These are phyloP conservation scores for Morinoia aosen DNA, from an alignment of 2,888 invertebrate genomes.

Conservation along the genomic window DNA sequence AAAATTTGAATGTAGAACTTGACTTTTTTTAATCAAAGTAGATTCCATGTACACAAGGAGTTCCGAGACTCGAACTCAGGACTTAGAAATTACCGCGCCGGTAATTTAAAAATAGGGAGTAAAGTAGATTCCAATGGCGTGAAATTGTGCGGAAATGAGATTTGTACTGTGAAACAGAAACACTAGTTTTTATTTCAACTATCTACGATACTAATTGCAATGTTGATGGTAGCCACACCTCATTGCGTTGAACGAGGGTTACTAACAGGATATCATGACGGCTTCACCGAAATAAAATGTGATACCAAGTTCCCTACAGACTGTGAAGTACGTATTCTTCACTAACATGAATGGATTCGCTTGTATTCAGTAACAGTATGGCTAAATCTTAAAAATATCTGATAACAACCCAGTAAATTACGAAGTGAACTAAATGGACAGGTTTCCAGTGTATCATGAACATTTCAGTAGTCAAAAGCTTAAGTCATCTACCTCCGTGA, in stretches of 20 bases:
- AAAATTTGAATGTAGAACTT: neutral
- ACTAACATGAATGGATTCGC: neutral
- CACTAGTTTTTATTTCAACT: no score
- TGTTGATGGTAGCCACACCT: no score
- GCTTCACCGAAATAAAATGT: neutral
- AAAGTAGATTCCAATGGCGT: no score
- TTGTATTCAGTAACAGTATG: no score
- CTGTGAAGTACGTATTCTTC: neutral
- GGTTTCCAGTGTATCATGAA: neutral
- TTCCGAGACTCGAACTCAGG: no score
- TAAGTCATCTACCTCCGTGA: neutral
- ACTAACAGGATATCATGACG: neutral
- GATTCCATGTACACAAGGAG: neutral
- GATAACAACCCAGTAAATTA: neutral
- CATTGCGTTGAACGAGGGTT: no score
- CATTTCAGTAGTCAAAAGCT: neutral
- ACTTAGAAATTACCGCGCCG: no score
- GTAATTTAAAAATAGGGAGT: no score
- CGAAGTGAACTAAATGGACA: neutral
- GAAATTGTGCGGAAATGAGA: no score
- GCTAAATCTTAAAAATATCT: neutral
- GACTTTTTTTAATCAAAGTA: neutral
- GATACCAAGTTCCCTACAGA: neutral
- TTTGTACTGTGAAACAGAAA: no score
- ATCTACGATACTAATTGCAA: no score